A percentile compares a stretch with the other conserved stretches of the same genome.
Conservation (phyloP, 2,113 vertebrate species). For the Talpa occidentalis region DNA sequence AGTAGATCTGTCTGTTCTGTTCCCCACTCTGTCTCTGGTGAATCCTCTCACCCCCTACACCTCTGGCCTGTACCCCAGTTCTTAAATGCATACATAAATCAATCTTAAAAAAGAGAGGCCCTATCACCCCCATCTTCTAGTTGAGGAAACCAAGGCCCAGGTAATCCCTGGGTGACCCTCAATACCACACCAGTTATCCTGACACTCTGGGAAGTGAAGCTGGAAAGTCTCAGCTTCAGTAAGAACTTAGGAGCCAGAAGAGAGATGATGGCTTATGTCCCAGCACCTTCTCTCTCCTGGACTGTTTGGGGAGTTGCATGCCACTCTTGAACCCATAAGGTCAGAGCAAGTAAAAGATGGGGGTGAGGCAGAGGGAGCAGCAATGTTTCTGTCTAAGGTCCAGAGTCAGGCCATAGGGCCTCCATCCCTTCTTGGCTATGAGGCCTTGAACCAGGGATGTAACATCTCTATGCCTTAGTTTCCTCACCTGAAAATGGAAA, state of each 20-base stretch:
- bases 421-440: background rate
- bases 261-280: background rate
- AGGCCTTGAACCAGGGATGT: background rate
- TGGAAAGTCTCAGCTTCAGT: background rate
- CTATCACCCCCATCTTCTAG: background rate
- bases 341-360: background rate
- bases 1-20: too few relatives aligned
- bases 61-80: too few relatives aligned
- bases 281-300: background rate
- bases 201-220: background rate
- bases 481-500: background rate
- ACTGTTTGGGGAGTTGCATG: accelerated
- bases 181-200: background rate
- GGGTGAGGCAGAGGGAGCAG: too few relatives aligned
- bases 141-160: background rate
- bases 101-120: too few relatives aligned
- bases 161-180: background rate
- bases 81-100: too few relatives aligned
- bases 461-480: background rate
- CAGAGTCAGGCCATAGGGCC: background rate
- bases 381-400: background rate
- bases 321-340: background rate
- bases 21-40: too few relatives aligned
- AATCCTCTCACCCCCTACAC: too few relatives aligned
- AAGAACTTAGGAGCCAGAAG: background rate